phyloP scores from a whole-genome alignment of 35 echinoderm and acorn worm genomes.

The Strongylocentrotus purpuratus region DNA sequence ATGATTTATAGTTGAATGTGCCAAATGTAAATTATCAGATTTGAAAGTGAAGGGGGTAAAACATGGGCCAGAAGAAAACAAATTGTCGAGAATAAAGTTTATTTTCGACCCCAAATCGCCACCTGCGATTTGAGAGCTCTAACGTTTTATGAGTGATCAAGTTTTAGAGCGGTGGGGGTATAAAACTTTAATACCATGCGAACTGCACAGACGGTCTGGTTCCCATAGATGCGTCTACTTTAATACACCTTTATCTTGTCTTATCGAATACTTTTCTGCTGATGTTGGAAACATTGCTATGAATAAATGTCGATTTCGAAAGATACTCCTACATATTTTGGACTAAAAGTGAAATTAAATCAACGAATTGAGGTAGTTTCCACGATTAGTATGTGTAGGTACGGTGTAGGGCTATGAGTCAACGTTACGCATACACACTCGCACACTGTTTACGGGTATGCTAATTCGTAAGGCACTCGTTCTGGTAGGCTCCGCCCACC shows the following conservation, averaged over 20 bases:
- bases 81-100: not conserved
- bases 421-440: not conserved
- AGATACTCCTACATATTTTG: not conserved
- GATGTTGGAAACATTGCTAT: not conserved
- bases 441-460: not conserved
- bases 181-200: conserved; percentile 70
- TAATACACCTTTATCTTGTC: not conserved
- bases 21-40: not conserved
- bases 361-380: not conserved
- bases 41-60: not conserved
- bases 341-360: not conserved
- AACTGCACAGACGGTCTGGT: not conserved
- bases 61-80: not conserved
- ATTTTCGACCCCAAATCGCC: conserved; percentile 29
- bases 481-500: not conserved
- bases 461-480: not conserved
- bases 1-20: not conserved
- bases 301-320: not conserved
- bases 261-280: not conserved
- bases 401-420: not conserved
- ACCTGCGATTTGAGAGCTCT: conserved; percentile 50
- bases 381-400: not conserved
- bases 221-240: not conserved
- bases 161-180: conserved; percentile 61
- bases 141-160: conserved; percentile 75